A percentile compares a stretch with the other conserved stretches of the same genome.
Conservation (phyloP, 2,113 vertebrate genomes). For the Galemys pyrenaicus region DNA sequence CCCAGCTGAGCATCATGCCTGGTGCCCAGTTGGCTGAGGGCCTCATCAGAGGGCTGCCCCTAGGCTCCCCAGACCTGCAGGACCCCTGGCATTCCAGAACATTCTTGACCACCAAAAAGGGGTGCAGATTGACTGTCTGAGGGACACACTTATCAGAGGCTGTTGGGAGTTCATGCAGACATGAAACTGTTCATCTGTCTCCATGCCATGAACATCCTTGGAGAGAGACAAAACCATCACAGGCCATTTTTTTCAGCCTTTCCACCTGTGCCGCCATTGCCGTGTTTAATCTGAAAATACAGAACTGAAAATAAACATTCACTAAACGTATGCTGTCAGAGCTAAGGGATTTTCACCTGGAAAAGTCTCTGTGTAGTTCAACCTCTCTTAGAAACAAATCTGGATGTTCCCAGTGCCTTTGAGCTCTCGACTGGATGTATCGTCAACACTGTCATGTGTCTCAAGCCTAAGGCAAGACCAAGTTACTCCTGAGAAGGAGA, state of each 20-base stretch:
- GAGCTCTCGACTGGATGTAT: not conserved
- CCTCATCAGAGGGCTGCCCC: not conserved
- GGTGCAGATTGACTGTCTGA: not conserved
- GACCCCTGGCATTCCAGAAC: fast-evolving
- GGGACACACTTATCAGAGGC: not conserved
- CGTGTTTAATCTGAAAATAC: not conserved
- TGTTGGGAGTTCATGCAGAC: not conserved
- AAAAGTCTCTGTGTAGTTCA: not conserved
- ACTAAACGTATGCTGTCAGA: not conserved
- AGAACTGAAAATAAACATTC: not conserved
- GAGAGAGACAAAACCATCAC: not conserved
- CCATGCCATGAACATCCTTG: not conserved
- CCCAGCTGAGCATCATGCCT: not conserved
- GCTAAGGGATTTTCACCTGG: not conserved
- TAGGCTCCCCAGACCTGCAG: too few relatives aligned
- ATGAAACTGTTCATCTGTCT: not conserved
- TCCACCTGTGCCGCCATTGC: too few relatives aligned
- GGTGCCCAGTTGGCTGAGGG: not conserved
- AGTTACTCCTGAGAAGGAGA: not conserved
- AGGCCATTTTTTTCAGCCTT: not conserved
- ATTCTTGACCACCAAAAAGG: not conserved
- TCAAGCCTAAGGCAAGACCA: not conserved
- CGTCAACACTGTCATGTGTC: not conserved
- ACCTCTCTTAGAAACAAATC: not conserved
- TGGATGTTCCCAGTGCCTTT: not conserved